phyloP scores from a whole-genome alignment of 2,888 invertebrate species.

The Eupithecia abbreviata region DNA sequence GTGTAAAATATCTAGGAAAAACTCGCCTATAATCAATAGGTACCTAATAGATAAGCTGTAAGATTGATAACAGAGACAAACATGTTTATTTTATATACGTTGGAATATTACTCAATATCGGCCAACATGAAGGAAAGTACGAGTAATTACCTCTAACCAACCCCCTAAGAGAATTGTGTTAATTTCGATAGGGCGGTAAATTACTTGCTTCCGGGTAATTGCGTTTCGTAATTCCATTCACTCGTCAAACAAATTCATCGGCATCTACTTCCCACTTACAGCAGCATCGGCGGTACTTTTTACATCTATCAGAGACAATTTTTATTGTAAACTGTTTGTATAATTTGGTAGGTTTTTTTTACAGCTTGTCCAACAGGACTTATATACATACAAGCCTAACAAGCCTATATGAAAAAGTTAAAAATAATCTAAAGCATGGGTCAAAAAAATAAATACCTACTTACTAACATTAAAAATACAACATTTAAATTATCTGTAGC shows the following conservation, averaged over 20 bases:
- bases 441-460: no score
- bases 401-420: no score
- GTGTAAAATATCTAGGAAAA: constrained; percentile 12
- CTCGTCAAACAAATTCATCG: not conserved
- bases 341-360: no score
- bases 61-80: not conserved
- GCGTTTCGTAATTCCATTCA: not conserved
- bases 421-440: no score
- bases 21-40: constrained; percentile 3
- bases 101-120: constrained; percentile 8
- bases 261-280: not conserved
- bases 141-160: not conserved
- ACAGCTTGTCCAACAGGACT: no score
- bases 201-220: constrained; percentile 13
- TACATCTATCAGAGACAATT: not conserved
- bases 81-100: not conserved
- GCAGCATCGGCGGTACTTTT: not conserved
- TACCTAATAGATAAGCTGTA: not conserved
- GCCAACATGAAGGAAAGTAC: not conserved
- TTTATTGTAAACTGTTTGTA: no score
- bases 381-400: no score
- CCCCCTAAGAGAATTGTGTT: constrained; percentile 5
- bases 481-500: no score
- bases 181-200: constrained; percentile 13
- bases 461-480: no score